Evolutionary conservation across 2,797 vertebrate genomes (phyloP), one percentile per base, ranked within the genome.

Genomic region (Fistularia commersonii): DNA sequence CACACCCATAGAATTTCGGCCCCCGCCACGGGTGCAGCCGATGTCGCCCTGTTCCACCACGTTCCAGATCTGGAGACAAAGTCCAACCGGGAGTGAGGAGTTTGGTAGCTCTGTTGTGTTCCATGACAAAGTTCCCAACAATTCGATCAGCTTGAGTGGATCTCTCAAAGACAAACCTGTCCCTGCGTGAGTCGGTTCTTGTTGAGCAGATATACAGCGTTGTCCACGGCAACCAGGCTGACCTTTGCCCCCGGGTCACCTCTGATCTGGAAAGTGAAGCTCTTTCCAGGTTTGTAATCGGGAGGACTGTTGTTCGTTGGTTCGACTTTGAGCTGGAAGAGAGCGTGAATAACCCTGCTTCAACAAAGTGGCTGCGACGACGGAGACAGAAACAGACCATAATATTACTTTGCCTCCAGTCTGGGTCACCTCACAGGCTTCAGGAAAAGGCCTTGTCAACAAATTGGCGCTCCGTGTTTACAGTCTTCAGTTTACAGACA

Each of bases 221-320:
- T 93, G 82, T 94, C 91, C 79, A 93, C 86, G 0, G 86, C 90
- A 33, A 92, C 86, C 66, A 95, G 80, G 67, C 84, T 84, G 66
- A 93, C 89, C 12, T 62, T 87, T 41, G 92, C 79, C 15, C 86
- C 89, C 0, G 90, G 77, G 31, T 92, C 90, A 0, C 92, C 92
- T 40, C 62, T 85, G 44, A 93, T 46, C 45, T 74, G 12, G 33
- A 93, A 55, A 0, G 10, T 38, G 7, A 92, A 66, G 8, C 0
- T 45, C 8, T 60, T 64, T 2, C 87, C 82, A 1, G 92, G 92
- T 0, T 1, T 2, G 51, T 85, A 72, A 23, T 76, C 54, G 8
- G 2, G n/a, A 5, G 0, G n/a, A 5, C 8, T 0, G 1, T 34
- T 31, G 0, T 44, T 55, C 9, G 1, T 48, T 2, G 84, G 63